phyloP scores from a whole-genome alignment of 2,888 invertebrate species.

The Sepioteuthis lessoniana region DNA sequence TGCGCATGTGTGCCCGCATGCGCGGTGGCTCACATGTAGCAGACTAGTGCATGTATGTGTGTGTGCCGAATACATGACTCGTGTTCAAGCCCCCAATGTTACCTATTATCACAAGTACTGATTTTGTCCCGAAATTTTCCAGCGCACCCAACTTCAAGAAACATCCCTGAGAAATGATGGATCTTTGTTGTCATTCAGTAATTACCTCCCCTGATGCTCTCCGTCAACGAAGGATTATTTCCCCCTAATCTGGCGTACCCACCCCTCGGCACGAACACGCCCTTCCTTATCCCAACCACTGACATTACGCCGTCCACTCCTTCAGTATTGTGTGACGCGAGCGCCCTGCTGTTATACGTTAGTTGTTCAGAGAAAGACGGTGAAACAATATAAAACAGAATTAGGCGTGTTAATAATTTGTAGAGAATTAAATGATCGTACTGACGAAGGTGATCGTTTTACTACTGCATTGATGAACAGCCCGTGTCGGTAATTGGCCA shows the following conservation, averaged over 20 bases:
- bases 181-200: background rate
- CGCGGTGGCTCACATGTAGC: background rate
- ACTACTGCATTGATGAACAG: background rate
- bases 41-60: background rate
- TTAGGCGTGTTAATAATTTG: slow-evolving; percentile 33
- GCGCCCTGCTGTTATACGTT: background rate
- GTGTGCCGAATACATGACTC: background rate
- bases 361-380: background rate
- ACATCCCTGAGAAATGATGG: background rate
- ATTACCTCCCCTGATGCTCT: slow-evolving; percentile 23
- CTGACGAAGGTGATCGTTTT: slow-evolving; percentile 23
- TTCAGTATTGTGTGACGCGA: background rate
- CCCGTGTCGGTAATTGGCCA: slow-evolving; percentile 1
- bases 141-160: background rate
- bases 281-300: background rate
- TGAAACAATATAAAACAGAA: background rate
- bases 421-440: slow-evolving; percentile 3
- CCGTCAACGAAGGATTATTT: slow-evolving; percentile 33
- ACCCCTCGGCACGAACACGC: background rate
- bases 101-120: background rate
- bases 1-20: background rate
- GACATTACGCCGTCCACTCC: background rate
- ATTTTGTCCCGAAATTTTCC: background rate
- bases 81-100: background rate
- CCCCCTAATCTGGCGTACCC: background rate